Evolutionary conservation across 2,888 invertebrate genomes (phyloP).

Genomic region (Orthosia incerta): DNA sequence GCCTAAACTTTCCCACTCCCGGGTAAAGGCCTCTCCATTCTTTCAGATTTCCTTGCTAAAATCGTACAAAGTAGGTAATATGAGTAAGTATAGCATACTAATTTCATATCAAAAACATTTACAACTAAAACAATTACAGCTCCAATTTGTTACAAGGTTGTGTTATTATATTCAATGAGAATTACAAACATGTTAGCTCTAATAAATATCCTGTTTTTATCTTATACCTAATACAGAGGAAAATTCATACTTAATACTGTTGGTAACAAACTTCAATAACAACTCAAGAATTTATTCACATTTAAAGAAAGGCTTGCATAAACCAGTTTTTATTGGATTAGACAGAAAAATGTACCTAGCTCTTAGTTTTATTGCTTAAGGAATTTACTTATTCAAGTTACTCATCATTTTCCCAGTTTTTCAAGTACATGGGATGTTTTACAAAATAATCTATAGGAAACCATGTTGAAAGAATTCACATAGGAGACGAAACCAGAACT

Average conservation of each 20-base stretch:
- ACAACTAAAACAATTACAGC: conserved; percentile 32
- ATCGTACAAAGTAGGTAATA: not conserved
- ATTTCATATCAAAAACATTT: conserved; percentile 30
- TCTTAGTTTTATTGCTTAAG: too few relatives aligned
- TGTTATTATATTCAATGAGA: conserved; percentile 32
- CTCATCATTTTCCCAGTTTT: not conserved
- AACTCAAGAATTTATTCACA: conserved; percentile 7
- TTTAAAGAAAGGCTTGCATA: not conserved
- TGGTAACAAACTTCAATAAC: not conserved
- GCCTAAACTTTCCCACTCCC: not conserved
- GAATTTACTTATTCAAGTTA: too few relatives aligned
- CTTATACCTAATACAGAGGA: conserved; percentile 2
- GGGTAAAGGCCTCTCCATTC: not conserved
- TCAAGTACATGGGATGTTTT: too few relatives aligned
- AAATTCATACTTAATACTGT: not conserved
- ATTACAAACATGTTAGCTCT: conserved; percentile 29
- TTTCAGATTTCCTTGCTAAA: not conserved
- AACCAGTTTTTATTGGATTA: not conserved
- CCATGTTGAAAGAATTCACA: not conserved
- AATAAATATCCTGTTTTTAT: conserved; percentile 47
- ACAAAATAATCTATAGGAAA: not conserved
- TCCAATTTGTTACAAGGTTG: conserved; percentile 43
- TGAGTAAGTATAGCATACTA: not conserved
- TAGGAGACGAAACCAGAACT: not conserved
- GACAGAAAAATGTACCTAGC: not conserved